Percentiles rank a stretch among this genome's conserved stretches.
These are phyloP conservation scores for Sebastolobus altivelis DNA, from an alignment of 2,797 vertebrate species.

Conservation along the genomic window DNA sequence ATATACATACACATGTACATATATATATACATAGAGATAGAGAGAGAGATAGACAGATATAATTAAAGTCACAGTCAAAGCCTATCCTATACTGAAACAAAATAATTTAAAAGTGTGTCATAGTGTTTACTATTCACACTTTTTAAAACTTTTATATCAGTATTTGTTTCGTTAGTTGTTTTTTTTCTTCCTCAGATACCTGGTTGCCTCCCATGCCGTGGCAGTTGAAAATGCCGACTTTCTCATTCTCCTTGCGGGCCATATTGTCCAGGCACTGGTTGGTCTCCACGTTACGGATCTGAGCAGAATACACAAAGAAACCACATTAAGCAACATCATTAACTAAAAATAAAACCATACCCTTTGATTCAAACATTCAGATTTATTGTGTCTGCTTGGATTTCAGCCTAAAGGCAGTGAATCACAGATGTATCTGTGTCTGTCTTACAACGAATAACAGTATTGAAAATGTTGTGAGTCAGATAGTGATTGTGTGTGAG, in stretches of 20 bases:
- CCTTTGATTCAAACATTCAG: conserved; percentile 10
- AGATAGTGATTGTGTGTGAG: conserved; percentile 16
- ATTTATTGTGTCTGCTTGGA: neutral
- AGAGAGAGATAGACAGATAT: too few species aligned
- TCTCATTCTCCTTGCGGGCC: conserved; percentile 99
- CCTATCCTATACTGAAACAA: too few species aligned
- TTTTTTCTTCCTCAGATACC: conserved; percentile 76
- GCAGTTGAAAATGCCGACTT: conserved; percentile 99
- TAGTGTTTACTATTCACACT: neutral
- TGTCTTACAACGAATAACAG: neutral
- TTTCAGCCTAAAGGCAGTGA: neutral
- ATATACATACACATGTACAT: too few species aligned
- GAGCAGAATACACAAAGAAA: conserved; percentile 48
- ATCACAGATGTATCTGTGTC: neutral
- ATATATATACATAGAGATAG: too few species aligned
- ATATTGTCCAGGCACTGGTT: conserved; percentile 99
- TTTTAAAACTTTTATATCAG: neutral
- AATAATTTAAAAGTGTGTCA: too few species aligned
- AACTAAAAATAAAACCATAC: conserved; percentile 13
- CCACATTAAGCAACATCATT: neutral
- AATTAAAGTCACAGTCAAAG: too few species aligned
- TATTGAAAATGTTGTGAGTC: neutral
- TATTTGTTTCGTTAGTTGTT: neutral
- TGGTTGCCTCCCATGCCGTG: conserved; percentile 99
- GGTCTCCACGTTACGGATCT: conserved; percentile 99